Evolutionary conservation across 1,140 invertebrate genomes (phyloP).

Genomic region (Drosophila pachea): DNA sequence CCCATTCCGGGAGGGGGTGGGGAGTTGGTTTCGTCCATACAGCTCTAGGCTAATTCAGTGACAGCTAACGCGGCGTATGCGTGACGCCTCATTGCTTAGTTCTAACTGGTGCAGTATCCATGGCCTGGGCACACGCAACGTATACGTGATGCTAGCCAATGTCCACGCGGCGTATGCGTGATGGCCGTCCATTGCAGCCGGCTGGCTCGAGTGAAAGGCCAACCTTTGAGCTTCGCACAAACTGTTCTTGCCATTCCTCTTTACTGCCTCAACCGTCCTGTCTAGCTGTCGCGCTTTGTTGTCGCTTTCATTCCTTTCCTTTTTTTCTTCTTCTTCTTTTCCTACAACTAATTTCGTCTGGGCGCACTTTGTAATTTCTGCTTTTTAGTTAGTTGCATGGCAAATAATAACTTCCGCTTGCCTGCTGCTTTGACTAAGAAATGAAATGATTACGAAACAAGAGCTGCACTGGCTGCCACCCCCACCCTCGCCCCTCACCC

Average conservation of each 20-base stretch:
- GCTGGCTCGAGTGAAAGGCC: conserved; percentile 28
- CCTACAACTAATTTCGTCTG: conserved; percentile 33
- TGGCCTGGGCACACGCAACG: background rate
- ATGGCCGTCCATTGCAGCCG: background rate
- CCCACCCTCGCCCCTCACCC: background rate
- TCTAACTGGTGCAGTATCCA: too few relatives aligned
- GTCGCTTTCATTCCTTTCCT: background rate
- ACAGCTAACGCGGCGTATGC: conserved; percentile 18
- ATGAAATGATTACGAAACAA: conserved; percentile 40
- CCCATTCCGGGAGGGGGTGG: too few relatives aligned
- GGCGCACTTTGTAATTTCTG: conserved; percentile 37
- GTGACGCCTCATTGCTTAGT: too few relatives aligned
- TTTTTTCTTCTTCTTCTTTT: too few relatives aligned
- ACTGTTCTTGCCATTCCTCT: background rate
- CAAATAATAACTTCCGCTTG: conserved; percentile 54
- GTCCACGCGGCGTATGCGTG: background rate
- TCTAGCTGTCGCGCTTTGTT: conserved; percentile 8
- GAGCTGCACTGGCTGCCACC: conserved; percentile 1
- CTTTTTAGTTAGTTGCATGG: conserved; percentile 37
- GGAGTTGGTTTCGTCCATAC: too few relatives aligned
- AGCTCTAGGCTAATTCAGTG: too few relatives aligned
- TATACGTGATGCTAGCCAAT: background rate
- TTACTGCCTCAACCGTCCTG: background rate
- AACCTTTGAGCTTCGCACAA: conserved; percentile 42
- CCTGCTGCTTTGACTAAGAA: conserved; percentile 41